Base-by-base conservation (phyloP, 2,797 vertebrate genomes). In the Ciconia nigra region DNA sequence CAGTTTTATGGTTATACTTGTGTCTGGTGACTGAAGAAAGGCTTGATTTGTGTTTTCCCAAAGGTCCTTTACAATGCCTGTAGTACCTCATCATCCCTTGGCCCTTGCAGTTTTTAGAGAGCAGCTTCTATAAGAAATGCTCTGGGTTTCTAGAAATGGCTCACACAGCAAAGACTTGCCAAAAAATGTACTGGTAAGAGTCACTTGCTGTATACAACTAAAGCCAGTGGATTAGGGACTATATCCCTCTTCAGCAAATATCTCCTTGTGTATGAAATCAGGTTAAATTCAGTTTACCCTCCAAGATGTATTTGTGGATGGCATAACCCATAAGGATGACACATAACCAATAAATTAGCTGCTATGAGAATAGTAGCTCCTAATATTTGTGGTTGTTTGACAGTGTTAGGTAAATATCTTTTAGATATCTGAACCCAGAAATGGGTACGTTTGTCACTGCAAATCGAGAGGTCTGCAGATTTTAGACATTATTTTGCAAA, bases 11-110 rank as follows among this genome's bases (percentile, higher is more conserved):
- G 42, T 44, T 92, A 25, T 54, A 29, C 2, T 1, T 33, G 33
- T 59, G 13, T 63, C 74, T 77, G 66, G 63, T 74, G 59, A 66
- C 6, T 54, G 89, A 76, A 73, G 71, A 71, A 84, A 59, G 29
- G 26, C 29, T 83, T 88, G 62, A 95, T 90, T 83, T 88, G 57
- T 71, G n/a, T 86, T 95, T 74, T 81, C 62, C 69, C 81, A 91
- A 51, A 74, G 33, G 47, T 70, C 24, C 33, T 22, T 37, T 52
- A 25, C 15, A 49, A 21, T 54, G 58, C 21, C 52, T 81, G 37
- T 67, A 67, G 44, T 67, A 70, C 20, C 73, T 95, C 39, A 72
- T 76, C 72, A 78, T 93, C 79, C 59, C 35, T 55, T 72, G 35
- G 63, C 63, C 63, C 13, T 67, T 47, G 39, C 8, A 31, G 18